These are phyloP conservation scores for Ophion obscuratus DNA, from an alignment of 2,888 invertebrate species.

Conservation along the genomic window DNA sequence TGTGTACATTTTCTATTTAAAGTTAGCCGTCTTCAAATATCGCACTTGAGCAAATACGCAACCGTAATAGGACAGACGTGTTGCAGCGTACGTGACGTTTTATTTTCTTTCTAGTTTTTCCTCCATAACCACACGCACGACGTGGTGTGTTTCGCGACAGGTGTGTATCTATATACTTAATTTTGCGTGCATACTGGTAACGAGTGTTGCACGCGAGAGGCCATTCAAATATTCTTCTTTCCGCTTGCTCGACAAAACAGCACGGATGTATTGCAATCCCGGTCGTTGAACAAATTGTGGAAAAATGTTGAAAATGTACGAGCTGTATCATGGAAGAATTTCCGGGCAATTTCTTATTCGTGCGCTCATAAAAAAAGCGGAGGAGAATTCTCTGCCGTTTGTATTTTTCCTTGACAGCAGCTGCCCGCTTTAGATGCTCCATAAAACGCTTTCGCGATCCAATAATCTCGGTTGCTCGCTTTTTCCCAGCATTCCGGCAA, in stretches of 20 bases:
- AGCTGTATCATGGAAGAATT: slow-evolving; percentile 2
- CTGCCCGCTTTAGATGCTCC: not conserved
- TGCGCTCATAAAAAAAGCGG: not conserved
- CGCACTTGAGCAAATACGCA: slow-evolving; percentile 27
- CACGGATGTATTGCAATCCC: slow-evolving; percentile 5
- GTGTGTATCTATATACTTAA: slow-evolving; percentile 24
- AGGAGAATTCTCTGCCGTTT: not conserved
- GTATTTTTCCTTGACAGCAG: not conserved
- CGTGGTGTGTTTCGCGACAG: not conserved
- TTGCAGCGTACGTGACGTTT: slow-evolving; percentile 25
- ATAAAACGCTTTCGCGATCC: too few relatives aligned
- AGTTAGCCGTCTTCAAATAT: slow-evolving; percentile 13
- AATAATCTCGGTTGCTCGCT: too few relatives aligned
- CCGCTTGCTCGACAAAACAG: slow-evolving; percentile 31
- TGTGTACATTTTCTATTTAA: slow-evolving; percentile 27
- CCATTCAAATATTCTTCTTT: slow-evolving; percentile 28
- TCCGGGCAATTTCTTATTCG: slow-evolving; percentile 24
- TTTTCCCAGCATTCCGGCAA: too few relatives aligned
- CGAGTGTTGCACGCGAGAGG: not conserved
- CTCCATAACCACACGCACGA: not conserved
- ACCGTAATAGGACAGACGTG: slow-evolving; percentile 4
- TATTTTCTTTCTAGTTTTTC: slow-evolving; percentile 6
- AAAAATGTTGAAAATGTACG: slow-evolving; percentile 3
- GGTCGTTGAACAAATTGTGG: slow-evolving; percentile 24
- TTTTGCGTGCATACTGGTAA: not conserved